A percentile compares a stretch with the other conserved stretches of the same genome.
These are phyloP conservation scores for Noctua janthe DNA, from an alignment of 2,888 invertebrate species.

Conservation along the genomic window DNA sequence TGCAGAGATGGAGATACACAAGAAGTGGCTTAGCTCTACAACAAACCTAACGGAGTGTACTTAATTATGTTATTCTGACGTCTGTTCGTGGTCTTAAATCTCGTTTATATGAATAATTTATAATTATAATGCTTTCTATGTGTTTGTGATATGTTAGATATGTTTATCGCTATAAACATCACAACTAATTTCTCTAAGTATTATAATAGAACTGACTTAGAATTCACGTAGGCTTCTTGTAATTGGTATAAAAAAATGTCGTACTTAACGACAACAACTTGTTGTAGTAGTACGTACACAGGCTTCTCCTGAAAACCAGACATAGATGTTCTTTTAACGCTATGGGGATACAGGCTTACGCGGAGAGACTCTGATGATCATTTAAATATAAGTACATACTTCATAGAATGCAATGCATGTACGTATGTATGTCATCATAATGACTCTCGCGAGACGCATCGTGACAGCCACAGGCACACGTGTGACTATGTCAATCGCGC, in stretches of 20 bases:
- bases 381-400: constrained; percentile 11
- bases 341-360: not conserved
- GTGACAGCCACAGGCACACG: constrained; percentile 69
- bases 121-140: constrained; percentile 26
- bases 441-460: constrained; percentile 70
- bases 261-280: not conserved
- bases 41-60: constrained; percentile 28
- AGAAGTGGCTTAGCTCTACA: not conserved
- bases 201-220: not conserved
- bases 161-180: constrained; percentile 8
- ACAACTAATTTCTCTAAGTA: not conserved
- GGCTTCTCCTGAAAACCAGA: not conserved
- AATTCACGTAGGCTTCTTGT: not conserved
- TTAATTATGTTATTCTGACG: constrained; percentile 7
- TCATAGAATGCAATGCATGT: constrained; percentile 31
- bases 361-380: constrained; percentile 21
- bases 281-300: not conserved
- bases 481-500: constrained; percentile 76
- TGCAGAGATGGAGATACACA: constrained; percentile 9
- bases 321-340: not conserved
- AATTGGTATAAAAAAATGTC: not conserved
- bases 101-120: constrained; percentile 27
- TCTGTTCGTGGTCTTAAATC: constrained; percentile 11
- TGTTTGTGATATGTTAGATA: not conserved
- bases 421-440: constrained; percentile 71